Conservation (phyloP, 2,797 vertebrate species). For the Cynodonichthys magdalenae region DNA sequence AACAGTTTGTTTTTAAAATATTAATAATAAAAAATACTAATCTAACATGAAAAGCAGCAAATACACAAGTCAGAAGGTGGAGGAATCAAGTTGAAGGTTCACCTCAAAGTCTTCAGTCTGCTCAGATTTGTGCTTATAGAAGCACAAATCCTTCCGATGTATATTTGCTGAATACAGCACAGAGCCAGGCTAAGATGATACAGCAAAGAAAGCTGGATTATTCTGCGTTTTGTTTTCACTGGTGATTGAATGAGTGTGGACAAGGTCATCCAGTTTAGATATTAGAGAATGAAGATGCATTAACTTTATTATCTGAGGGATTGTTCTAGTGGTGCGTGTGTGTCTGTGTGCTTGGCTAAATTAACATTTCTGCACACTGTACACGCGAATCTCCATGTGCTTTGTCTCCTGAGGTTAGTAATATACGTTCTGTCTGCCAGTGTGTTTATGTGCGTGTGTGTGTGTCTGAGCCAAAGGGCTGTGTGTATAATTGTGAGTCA, state of each 20-base stretch:
- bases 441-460: constrained; percentile 29
- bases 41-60: not conserved
- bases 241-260: constrained; percentile 64
- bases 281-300: constrained; percentile 52
- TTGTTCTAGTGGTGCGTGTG: constrained; percentile 18
- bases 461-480: constrained; percentile 39
- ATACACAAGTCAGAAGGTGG: constrained; percentile 15
- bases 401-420: constrained; percentile 49
- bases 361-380: constrained; percentile 22
- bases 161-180: constrained; percentile 70
- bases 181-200: constrained; percentile 37
- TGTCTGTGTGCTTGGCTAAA: constrained; percentile 12
- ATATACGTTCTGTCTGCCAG: constrained; percentile 34
- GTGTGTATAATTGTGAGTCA: constrained; percentile 51
- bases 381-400: constrained; percentile 53
- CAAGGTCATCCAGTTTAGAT: constrained; percentile 63
- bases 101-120: constrained; percentile 41
- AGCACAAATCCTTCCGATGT: constrained; percentile 50
- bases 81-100: constrained; percentile 31
- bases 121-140: constrained; percentile 53
- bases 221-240: constrained; percentile 46
- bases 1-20: no score
- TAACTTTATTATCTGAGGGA: constrained; percentile 41
- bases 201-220: constrained; percentile 57
- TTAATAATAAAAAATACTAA: not conserved